Evolutionary conservation across 2,888 invertebrate genomes (phyloP), one percentile per base, ranked within the genome.

Genomic region (Leptinotarsa rubiginosa): DNA sequence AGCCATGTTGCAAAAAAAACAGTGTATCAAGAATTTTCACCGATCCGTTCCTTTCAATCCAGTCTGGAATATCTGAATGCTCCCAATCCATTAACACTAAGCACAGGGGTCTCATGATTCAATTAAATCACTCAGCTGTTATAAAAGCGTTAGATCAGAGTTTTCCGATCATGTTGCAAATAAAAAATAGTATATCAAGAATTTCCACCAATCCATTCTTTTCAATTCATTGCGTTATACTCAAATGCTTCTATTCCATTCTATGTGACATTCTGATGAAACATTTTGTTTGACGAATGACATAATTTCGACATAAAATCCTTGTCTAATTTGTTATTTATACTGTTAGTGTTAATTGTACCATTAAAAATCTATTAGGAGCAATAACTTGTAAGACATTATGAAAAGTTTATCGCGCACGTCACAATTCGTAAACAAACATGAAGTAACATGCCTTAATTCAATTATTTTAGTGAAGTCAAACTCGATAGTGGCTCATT

Each of bases 281-380:
- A 56, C 15, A 20, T 4, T 56, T 56, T 56, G n/a, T 62, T n/a
- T 62, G 62, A 1, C 25, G 13, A 62, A 25, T 20, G 56, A 16
- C 16, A 31, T 62, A 31, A 62, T 31, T 31, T 31, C 31, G 62
- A 25, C 62, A 31, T 31, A 5, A 62, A 56, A 50, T 50, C 10
- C 50, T 50, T n/a, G 18, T 56, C n/a, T 59, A 64, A 66, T 70
- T 68, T 47, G 69, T 70, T 73, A 73, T 73, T 73, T 69, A 73
- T 67, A 72, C 70, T 74, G 67, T 66, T 64, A 50, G 65, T 65
- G 72, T 73, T 77, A 77, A 77, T 77, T 70, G 68, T 72, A 69
- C 77, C 66, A 77, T 75, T 77, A 77, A 76, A 73, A 75, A 69
- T 70, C 72, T 72, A 77, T 77, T 77, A 77, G 70, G 74, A 66